Evolutionary conservation across 1,140 invertebrate species (phyloP), one percentile per base, ranked within the genome.

Genomic region (Rhyacophila brunnea): DNA sequence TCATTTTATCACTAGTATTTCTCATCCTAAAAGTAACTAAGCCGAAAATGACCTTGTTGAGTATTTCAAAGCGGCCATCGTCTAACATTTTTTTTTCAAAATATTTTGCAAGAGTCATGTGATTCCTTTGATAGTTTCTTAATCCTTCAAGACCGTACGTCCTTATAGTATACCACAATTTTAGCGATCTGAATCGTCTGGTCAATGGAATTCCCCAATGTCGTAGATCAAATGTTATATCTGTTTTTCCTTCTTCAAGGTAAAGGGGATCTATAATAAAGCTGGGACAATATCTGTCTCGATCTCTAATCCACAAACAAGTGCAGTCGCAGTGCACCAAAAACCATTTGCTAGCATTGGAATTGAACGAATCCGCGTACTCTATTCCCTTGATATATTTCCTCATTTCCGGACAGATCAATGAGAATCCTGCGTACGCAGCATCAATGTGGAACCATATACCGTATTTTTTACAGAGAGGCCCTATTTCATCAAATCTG

Each of bases 311-410:
- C 93, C 93, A 96, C 68, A 96, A 78, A 38, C 89, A 87, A 0
- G 93, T 93, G 67, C 92, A 94, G 69, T 96, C 94, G 66, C 94
- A 95, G 70, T 93, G 93, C 0, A 91, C 87, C 14, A 96, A 73
- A 67, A 96, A 79, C 87, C 92, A 95, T 74, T 97, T 97, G 71
- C 95, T 95, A 0, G 93, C 90, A 74, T 97, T 97, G 1, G 90
- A 92, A 68, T 95, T 95, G 70, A 96, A 91, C 0, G 92, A 95
- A 68, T 91, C 89, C 0, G 91, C 93, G 70, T 90, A 86, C 76
- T 94, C 87, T 15, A 95, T 84, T 1, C 92, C 87, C 58, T 83
- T 80, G 69, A 91, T 85, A 20, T 91, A 77, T 23, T 81, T 77
- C 60, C 88, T 79, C 73, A 92, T 83, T 74, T 95, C 92, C 0